A percentile compares a stretch with the other conserved stretches of the same genome.
Evolutionary conservation across 2,797 vertebrate species (phyloP).

Genomic region (Harpagifer antarcticus): DNA sequence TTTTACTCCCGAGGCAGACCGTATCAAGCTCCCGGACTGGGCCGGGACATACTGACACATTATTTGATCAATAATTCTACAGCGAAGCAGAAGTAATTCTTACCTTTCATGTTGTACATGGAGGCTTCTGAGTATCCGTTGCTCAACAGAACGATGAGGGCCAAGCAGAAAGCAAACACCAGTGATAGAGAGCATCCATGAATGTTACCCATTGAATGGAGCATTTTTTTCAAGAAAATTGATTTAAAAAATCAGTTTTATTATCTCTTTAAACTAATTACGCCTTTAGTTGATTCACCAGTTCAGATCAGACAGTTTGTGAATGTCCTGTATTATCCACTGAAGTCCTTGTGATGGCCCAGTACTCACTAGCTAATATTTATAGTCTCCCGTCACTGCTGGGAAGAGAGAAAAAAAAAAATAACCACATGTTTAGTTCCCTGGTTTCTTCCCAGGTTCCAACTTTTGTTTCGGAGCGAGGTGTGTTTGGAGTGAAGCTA

Average conservation of each 20-base stretch:
- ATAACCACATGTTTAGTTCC: conserved; percentile 45
- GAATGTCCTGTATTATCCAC: conserved; percentile 28
- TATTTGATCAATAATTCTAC: conserved; percentile 3
- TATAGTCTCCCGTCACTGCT: conserved; percentile 63
- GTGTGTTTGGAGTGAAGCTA: conserved; percentile 69
- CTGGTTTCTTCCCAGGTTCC: conserved; percentile 45
- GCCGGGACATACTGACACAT: neutral
- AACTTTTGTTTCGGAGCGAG: conserved; percentile 56
- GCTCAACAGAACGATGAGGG: conserved; percentile 54
- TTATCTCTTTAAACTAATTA: neutral
- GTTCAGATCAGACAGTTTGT: conserved; percentile 9
- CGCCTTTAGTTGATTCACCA: neutral
- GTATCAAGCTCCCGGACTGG: neutral
- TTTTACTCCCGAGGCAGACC: conserved; percentile 2
- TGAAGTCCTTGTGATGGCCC: conserved; percentile 38
- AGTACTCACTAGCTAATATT: conserved; percentile 58
- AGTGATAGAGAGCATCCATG: conserved; percentile 25
- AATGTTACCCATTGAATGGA: neutral
- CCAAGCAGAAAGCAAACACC: conserved; percentile 31
- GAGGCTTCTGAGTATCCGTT: conserved; percentile 64
- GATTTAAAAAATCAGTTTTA: neutral
- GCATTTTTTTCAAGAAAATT: conserved; percentile 41
- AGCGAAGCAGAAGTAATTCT: conserved; percentile 21
- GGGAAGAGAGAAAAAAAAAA: conserved; percentile 9
- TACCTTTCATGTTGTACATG: conserved; percentile 74